phyloP scores from a whole-genome alignment of 2,113 vertebrate species.

The Xiphophorus hellerii region DNA sequence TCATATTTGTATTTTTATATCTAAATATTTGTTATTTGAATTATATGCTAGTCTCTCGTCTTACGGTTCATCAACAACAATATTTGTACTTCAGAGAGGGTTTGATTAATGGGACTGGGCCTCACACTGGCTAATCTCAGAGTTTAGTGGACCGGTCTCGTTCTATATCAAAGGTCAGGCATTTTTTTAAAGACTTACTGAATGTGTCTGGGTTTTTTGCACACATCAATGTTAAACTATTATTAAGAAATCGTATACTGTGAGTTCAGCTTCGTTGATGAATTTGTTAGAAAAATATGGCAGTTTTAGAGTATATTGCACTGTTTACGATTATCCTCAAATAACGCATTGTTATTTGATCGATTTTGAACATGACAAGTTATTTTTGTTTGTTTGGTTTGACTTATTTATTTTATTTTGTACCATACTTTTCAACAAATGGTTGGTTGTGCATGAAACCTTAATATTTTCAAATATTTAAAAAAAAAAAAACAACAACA shows the following conservation, averaged over 20 bases:
- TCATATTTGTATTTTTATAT: constrained; percentile 99
- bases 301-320: constrained; percentile 84
- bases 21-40: constrained; percentile 94
- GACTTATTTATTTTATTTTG: constrained; percentile 83
- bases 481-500: constrained; percentile 47
- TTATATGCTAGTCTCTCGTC: constrained; percentile 88
- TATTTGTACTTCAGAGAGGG: constrained; percentile 80
- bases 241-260: constrained; percentile 88
- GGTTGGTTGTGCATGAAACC: constrained; percentile 92
- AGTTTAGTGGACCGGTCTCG: constrained; percentile 70
- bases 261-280: constrained; percentile 86
- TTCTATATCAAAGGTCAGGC: constrained; percentile 76
- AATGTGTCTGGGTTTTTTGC: constrained; percentile 87
- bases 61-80: constrained; percentile 86
- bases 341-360: constrained; percentile 85
- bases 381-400: constrained; percentile 75
- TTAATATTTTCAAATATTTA: constrained; percentile 90
- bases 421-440: constrained; percentile 92
- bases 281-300: constrained; percentile 84
- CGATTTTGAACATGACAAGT: constrained; percentile 76
- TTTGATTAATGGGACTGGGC: constrained; percentile 71
- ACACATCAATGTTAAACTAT: constrained; percentile 88
- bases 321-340: constrained; percentile 87
- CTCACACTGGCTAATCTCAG: constrained; percentile 60
- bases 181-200: constrained; percentile 83